A percentile compares a stretch with the other conserved stretches of the same genome.
phyloP scores from a whole-genome alignment of 2,888 invertebrate species.

The Hirtodrosophila cameraria region DNA sequence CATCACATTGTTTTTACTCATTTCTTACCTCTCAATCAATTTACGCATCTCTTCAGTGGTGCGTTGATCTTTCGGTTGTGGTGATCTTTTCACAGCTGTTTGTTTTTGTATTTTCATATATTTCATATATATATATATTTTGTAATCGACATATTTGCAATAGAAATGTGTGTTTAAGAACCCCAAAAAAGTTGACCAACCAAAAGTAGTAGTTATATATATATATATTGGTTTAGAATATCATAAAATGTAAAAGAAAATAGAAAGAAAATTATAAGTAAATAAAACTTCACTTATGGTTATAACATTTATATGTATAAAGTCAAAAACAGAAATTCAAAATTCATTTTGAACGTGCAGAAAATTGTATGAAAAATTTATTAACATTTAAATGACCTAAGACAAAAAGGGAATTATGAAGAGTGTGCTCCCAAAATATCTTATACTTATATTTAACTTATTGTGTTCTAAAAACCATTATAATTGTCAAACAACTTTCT shows the following conservation, averaged over 20 bases:
- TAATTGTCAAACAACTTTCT: slow-evolving; percentile 7
- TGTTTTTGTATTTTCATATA: slow-evolving; percentile 22
- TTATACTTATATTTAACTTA: slow-evolving; percentile 24
- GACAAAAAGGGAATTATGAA: neutral
- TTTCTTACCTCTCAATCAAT: slow-evolving; percentile 96
- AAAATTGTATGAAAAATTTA: neutral
- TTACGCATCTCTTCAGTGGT: slow-evolving; percentile 98
- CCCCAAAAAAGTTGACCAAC: slow-evolving; percentile 43
- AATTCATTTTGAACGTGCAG: slow-evolving; percentile 17
- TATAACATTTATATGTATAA: neutral
- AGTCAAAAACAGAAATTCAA: neutral
- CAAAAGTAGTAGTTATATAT: slow-evolving; percentile 37
- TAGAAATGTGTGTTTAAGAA: slow-evolving; percentile 55
- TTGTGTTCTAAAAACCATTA: slow-evolving; percentile 13
- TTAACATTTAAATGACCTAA: neutral
- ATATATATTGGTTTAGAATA: slow-evolving; percentile 31
- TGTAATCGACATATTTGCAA: slow-evolving; percentile 35
- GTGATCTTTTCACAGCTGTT: slow-evolving; percentile 87
- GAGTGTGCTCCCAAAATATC: neutral
- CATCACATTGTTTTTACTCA: slow-evolving; percentile 15
- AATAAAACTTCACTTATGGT: slow-evolving; percentile 35
- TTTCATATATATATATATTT: slow-evolving; percentile 35
- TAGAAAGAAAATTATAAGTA: slow-evolving; percentile 44
- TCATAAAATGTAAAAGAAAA: slow-evolving; percentile 47
- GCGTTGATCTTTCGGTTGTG: slow-evolving; percentile 94